phyloP scores from a whole-genome alignment of 1,140 invertebrate genomes.

The Harlomillsia oculata region DNA sequence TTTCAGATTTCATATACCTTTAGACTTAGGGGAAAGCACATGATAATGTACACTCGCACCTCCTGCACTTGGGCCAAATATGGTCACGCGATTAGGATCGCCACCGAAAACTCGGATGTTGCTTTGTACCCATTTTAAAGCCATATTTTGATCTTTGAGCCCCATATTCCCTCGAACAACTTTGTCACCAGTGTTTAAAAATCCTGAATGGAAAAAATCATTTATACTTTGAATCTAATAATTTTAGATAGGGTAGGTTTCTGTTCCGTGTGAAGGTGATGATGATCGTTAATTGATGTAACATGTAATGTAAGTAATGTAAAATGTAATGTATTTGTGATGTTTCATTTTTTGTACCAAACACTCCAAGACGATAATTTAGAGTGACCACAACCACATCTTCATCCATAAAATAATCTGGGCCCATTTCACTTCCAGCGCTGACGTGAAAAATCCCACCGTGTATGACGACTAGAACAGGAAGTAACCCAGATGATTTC shows the following conservation, averaged over 20 bases:
- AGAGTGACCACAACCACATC: slow-evolving; percentile 1
- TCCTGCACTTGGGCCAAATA: slow-evolving; percentile 43
- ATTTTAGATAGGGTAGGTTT: too few species aligned
- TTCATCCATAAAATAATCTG: background rate
- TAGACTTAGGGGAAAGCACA: slow-evolving; percentile 41
- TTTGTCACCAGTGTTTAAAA: slow-evolving; percentile 19
- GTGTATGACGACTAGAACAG: slow-evolving; percentile 1
- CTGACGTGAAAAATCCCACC: background rate
- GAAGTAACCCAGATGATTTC: background rate
- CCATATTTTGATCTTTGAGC: slow-evolving; percentile 42
- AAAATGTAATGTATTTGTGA: too few species aligned
- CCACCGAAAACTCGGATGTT: slow-evolving; percentile 43
- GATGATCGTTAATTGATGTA: too few species aligned
- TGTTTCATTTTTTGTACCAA: slow-evolving; percentile 6
- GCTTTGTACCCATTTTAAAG: slow-evolving; percentile 42
- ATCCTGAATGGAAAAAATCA: background rate
- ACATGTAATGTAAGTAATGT: too few species aligned
- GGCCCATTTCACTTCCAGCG: background rate
- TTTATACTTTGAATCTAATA: background rate
- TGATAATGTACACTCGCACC: slow-evolving; percentile 29
- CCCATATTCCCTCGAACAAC: slow-evolving; percentile 40
- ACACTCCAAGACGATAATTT: slow-evolving; percentile 2
- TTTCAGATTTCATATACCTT: background rate
- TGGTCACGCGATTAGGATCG: slow-evolving; percentile 41
- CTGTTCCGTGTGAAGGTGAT: too few species aligned